Evolutionary conservation across 2,888 invertebrate species (phyloP), one percentile per base, ranked within the genome.

Genomic region (Epiblema foenella): DNA sequence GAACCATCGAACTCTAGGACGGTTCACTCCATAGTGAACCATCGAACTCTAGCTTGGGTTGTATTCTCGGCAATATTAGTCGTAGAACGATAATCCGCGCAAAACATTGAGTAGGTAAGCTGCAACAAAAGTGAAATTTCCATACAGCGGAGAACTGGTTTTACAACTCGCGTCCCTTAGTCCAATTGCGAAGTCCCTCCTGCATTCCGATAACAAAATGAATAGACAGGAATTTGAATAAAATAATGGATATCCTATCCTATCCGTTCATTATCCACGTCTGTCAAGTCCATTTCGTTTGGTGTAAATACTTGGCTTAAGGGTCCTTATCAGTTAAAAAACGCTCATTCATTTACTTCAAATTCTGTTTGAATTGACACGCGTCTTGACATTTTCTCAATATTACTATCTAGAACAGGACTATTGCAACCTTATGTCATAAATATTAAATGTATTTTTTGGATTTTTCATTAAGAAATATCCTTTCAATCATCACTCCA

Each of bases 101-200:
- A 56, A 56, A 24, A 46, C 46, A 46, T 54, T 33, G n/a, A 56
- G 56, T 54, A 15, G 12, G 56, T 54, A 15, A 20, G 56, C n/a
- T 56, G 33, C n/a, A 56, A 56, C 56, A 56, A 56, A 29, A 56
- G 56, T 33, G 56, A 56, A 56, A 56, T 56, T 56, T 56, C 9
- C 33, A 9, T 56, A 7, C 54, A 10, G 10, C 56, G 3, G 15
- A 8, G 29, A 56, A 56, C 56, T 9, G 56, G 56, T 56, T 56
- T 10, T 15, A 4, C 17, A 51, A 29, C 33, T 29, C n/a, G 33
- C 56, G 56, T 33, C 33, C 56, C 33, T 29, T 51, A 51, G 17
- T 54, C 24, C 54, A 54, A 24, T 46, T 46, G 46, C 46, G n/a
- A 46, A n/a, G 12, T 46, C 15, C 15, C 42, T 42, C 24, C 24